Base-by-base conservation (phyloP, 2,888 invertebrate genomes). In the Endotricha flammealis region DNA sequence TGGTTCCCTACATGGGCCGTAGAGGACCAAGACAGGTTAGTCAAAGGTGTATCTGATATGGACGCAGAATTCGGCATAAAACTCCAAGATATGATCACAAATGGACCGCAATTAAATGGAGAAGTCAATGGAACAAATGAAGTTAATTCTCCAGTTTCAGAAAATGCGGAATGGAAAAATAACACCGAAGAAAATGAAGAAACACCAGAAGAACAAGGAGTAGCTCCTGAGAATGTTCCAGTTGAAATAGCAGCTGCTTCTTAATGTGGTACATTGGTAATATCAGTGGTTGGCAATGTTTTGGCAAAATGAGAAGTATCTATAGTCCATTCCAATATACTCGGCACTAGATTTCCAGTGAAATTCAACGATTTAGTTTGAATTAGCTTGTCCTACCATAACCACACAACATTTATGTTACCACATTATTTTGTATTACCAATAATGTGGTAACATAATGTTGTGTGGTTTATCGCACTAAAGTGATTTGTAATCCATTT, bases 1-100 rank as follows among this genome's bases (percentile, higher is more conserved):
- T 95, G 95, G 95, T 92, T 91, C 56, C 89, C 91, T 9, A 91
- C 91, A 53, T 95, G 95, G 95, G 89, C 90, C 4, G 87, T 89
- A 28, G 92, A 92, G 44, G 92, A 94, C 45, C 92, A 91, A 60
- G 91, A 91, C 22, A 88, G 89, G 47, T 85, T 95, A 17, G 77
- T 94, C 22, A 88, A 89, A 37, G 90, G 91, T 44, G 89, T 95
- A 13, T 89, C 90, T 13, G 92, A 93, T 57, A 88, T 91, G 25
- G 95, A 95, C 66, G 65, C 91, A 1, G 90, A 88, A 38, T 94
- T 95, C 60, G 91, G 91, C 2, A 89, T 89, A 33, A 94, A 93
- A 72, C 73, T 92, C n/a, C 87, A 89, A 54, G 86, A 88, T 28
- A 85, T 68, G 4, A 47, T 81, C 7, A 45, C 59, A 3, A 79